Evolutionary conservation across 2,888 invertebrate genomes (phyloP), one percentile per base, ranked within the genome.

Genomic region (Neoitamus cyanurus): DNA sequence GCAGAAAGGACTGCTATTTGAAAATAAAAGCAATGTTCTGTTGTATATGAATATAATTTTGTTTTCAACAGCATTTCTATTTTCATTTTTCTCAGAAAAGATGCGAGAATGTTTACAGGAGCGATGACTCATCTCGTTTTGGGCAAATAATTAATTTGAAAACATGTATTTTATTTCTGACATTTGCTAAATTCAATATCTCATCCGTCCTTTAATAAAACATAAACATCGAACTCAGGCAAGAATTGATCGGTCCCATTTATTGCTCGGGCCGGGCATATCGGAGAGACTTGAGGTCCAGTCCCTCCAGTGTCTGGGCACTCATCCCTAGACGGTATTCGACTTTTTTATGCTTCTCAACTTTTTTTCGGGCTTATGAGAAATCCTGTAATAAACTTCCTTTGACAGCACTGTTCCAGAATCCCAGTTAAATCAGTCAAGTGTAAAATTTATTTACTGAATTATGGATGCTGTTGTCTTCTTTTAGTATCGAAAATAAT

Each of bases 371-470:
- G 7, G 30, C 58, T 80, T 80, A 48, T 80, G 31, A 80, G 31
- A 31, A 80, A 80, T 80, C 58, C 20, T 80, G 15, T 15, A 80
- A 80, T 80, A 58, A 80, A 80, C 31, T 80, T 34, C 58, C 31
- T 48, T 58, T 58, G 58, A 31, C 31, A 28, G 58, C 15, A 28
- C 11, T 42, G n/a, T 25, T 46, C 30, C 25, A 34, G n/a, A 46
- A 31, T 31, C 20, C 37, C 34, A 72, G 42, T 11, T 25, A 58
- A 72, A 75, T 68, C 78, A 78, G 48, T 84, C 37, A 80, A 84
- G 85, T 83, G 80, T 85, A 84, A 85, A 85, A 85, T 85, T 85
- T 85, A 85, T 84, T 85, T 85, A 85, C 83, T 85, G 85, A 85
- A 83, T 85, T 85, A 85, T 85, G 83, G 84, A 84, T 84, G 75